These are phyloP conservation scores for Albula goreensis DNA, from an alignment of 2,113 vertebrate species.

Conservation along the genomic window DNA sequence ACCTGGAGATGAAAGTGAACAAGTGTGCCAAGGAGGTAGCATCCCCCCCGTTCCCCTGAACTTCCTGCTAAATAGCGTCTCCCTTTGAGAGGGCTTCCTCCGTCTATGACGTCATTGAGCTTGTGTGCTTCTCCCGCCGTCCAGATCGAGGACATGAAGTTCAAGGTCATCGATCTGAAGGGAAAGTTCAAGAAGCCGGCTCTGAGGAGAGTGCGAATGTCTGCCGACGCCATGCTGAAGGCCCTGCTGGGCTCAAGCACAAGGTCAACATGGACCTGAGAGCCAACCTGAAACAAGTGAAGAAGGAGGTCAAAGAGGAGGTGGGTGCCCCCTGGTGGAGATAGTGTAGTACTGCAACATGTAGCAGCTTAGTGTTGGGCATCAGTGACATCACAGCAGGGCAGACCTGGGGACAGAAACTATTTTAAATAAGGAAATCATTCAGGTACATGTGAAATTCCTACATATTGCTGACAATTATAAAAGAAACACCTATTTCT, in stretches of 20 bases:
- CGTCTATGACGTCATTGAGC: neutral
- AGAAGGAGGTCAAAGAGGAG: slow-evolving; percentile 90
- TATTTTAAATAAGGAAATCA: no score
- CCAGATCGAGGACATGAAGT: slow-evolving; percentile 70
- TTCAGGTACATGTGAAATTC: no score
- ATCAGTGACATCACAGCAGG: no score
- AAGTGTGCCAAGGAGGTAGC: slow-evolving; percentile 87
- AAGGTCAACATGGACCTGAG: slow-evolving; percentile 88
- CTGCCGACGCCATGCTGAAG: slow-evolving; percentile 82
- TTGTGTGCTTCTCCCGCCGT: neutral
- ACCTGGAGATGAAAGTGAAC: slow-evolving; percentile 82
- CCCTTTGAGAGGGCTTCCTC: no score
- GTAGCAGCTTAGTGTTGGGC: neutral
- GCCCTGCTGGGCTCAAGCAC: slow-evolving; percentile 88
- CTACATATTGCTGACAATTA: no score
- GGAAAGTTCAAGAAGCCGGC: slow-evolving; percentile 87
- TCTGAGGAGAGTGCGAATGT: slow-evolving; percentile 80
- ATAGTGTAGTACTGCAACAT: neutral
- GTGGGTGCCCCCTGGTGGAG: slow-evolving; percentile 29
- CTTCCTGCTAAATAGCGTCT: no score
- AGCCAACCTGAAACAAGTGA: slow-evolving; percentile 87
- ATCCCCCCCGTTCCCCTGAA: neutral
- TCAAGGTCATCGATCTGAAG: slow-evolving; percentile 80
- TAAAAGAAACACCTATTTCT: no score
- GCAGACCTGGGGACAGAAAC: slow-evolving; percentile 37